Evolutionary conservation across 1,140 invertebrate genomes (phyloP), one percentile per base, ranked within the genome.

Genomic region (Drosophila prosaltans): DNA sequence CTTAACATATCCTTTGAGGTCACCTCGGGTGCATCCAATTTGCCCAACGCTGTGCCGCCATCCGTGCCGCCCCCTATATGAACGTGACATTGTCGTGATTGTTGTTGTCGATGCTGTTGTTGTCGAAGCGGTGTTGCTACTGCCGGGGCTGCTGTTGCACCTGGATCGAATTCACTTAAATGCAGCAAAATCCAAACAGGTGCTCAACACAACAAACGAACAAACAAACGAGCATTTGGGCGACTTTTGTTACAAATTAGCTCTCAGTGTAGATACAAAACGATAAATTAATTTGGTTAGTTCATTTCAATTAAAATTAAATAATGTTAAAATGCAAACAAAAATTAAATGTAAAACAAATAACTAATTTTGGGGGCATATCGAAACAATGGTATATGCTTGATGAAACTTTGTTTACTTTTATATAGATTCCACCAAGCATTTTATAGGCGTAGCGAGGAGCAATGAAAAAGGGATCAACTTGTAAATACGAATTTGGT

Each of bases 51-150:
- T 72, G 92, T 96, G 95, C 92, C 94, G 93, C 69, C 95, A 55
- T 90, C 94, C 73, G 97, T 93, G 91, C 94, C 95, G 57, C 95
- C 94, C 80, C 97, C 97, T 93, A 97, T 97, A 94, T 98, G 97
- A 94, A 98, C 68, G 77, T 91, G 98, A 94, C 97, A 98, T 93
- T 95, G 94, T 93, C 96, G 84, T 83, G 69, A 89, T 89, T 80
- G 82, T 82, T 88, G 81, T 71, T 69, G 76, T 64, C 24, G 45
- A 10, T 79, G 79, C 74, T 73, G 75, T 74, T 78, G 72, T 77
- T 89, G 81, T 78, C 48, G 64, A 26, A 58, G 81, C 67, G 55
- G 57, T 77, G 76, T 54, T 66, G 65, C 36, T 60, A 68, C 41
- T 66, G 69, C 26, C 61, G 71, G 40, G 43, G 48, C 45, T 70